phyloP scores from a whole-genome alignment of 2,113 vertebrate genomes.

The Actenoides hombroni region DNA sequence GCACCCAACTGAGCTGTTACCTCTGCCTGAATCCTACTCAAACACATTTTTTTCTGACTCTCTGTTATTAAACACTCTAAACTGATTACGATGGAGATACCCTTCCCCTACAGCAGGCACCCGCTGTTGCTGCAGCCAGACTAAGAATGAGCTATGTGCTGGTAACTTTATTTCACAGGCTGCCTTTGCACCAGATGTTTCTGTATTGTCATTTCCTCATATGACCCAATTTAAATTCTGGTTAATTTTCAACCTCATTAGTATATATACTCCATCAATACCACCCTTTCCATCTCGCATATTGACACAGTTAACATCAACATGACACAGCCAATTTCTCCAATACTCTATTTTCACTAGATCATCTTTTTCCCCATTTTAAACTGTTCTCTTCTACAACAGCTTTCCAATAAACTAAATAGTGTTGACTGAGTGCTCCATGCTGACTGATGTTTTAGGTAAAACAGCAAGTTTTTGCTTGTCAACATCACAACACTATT shows the following conservation, averaged over 20 bases:
- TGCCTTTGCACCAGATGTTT: not conserved
- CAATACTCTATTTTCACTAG: not conserved
- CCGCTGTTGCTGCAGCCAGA: rapidly evolving
- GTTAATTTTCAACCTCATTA: constrained; percentile 2
- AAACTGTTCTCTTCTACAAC: not conserved
- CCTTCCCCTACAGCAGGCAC: rapidly evolving
- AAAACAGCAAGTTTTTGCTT: not conserved
- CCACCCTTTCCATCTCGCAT: not conserved
- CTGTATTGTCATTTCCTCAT: not conserved
- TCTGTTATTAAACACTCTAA: not conserved
- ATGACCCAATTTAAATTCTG: not conserved
- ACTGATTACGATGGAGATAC: not conserved
- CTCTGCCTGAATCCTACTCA: not conserved
- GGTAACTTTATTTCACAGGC: not conserved
- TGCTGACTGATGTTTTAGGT: not conserved
- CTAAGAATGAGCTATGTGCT: not conserved
- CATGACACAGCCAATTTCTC: not conserved
- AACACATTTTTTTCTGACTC: not conserved
- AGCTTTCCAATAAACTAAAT: not conserved
- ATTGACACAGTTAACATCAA: not conserved
- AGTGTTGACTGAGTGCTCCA: not conserved
- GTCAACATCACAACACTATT: not conserved
- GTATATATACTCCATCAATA: not conserved
- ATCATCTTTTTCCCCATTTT: not conserved
- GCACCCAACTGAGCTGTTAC: not conserved